Evolutionary conservation across 2,888 invertebrate genomes (phyloP).

Genomic region (Leptinotarsa haldemani): DNA sequence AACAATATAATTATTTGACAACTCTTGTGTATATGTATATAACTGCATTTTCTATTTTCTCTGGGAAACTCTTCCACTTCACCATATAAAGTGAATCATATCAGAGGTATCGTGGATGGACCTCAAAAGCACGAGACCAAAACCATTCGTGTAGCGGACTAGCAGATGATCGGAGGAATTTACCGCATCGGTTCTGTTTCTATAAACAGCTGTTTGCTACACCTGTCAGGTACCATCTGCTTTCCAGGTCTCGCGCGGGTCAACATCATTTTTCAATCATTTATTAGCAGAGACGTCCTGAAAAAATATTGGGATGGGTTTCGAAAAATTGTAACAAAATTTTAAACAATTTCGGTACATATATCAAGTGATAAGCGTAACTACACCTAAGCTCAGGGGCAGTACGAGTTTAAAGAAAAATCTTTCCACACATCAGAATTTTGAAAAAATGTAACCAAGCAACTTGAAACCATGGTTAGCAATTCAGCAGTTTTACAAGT

Average conservation of each 20-base stretch:
- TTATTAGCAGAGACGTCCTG: neutral
- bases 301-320: neutral
- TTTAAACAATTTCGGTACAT: neutral
- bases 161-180: constrained; percentile 15
- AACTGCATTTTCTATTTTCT: too few relatives aligned
- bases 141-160: neutral
- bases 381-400: too few relatives aligned
- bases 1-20: too few relatives aligned
- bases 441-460: too few relatives aligned
- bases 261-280: constrained; percentile 4
- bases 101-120: neutral
- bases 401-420: too few relatives aligned
- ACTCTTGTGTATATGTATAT: too few relatives aligned
- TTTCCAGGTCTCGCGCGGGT: constrained; percentile 20
- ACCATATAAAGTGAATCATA: neutral
- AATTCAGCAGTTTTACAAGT: too few relatives aligned
- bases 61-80: too few relatives aligned
- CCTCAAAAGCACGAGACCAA: neutral
- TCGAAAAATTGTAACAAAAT: neutral
- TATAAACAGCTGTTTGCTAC: constrained; percentile 29
- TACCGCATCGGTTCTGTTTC: constrained; percentile 21
- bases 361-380: too few relatives aligned
- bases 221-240: constrained; percentile 33
- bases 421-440: too few relatives aligned
- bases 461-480: too few relatives aligned